Evolutionary conservation across 2,113 vertebrate species (phyloP).

Genomic region (Smithornis capensis): DNA sequence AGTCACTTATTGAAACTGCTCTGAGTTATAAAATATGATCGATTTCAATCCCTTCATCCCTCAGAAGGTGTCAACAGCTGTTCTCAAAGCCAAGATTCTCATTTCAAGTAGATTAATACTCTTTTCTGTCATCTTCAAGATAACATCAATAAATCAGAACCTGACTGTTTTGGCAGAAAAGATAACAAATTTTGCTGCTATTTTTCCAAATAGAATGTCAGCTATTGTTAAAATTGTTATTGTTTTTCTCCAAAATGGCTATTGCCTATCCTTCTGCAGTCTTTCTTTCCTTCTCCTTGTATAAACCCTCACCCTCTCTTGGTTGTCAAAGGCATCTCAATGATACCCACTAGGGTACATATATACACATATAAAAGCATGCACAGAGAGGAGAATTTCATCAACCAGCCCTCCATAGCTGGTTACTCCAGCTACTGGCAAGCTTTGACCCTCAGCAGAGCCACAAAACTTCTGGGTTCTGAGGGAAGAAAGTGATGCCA

Average conservation of each 20-base stretch:
- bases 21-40: conserved; percentile 4
- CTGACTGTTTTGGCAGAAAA: conserved; percentile 12
- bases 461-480: background rate
- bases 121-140: conserved; percentile 31
- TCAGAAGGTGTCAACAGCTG: background rate
- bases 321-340: background rate
- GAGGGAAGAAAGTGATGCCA: background rate
- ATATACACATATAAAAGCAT: background rate
- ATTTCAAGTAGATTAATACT: conserved; percentile 35
- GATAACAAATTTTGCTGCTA: conserved; percentile 5
- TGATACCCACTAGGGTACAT: background rate
- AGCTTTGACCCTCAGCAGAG: background rate
- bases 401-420: background rate
- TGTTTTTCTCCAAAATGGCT: conserved; percentile 30
- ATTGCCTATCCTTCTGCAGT: background rate
- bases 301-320: background rate
- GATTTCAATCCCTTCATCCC: conserved; percentile 6
- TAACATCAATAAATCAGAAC: conserved; percentile 43
- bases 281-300: background rate
- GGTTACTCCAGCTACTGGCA: background rate
- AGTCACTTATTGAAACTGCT: background rate
- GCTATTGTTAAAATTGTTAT: background rate
- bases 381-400: background rate
- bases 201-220: conserved; percentile 13
- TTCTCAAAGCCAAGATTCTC: conserved; percentile 22